Percentiles rank a stretch among this genome's conserved stretches.
These are phyloP conservation scores for Protaetia brevitarsis DNA, from an alignment of 1,140 invertebrate species.

Conservation along the genomic window DNA sequence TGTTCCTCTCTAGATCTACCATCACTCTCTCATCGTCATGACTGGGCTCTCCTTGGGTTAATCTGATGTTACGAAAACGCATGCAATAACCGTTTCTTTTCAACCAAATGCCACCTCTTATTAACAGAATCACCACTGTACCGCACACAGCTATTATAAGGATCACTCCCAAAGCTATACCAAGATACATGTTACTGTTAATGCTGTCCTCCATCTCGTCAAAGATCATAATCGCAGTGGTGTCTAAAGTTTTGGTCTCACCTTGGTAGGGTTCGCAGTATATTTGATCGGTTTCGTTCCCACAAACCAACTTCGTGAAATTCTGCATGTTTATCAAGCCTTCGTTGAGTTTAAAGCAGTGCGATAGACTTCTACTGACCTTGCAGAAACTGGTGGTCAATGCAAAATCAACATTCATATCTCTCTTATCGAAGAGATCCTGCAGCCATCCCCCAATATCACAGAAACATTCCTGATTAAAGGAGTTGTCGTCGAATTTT, in stretches of 20 bases:
- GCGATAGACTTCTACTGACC: constrained; percentile 56
- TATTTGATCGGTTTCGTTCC: constrained; percentile 47
- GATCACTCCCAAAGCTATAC: constrained; percentile 44
- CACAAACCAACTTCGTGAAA: constrained; percentile 60
- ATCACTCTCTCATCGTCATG: constrained; percentile 50
- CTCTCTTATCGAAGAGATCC: constrained; percentile 49
- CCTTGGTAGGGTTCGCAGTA: constrained; percentile 51
- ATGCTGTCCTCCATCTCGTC: constrained; percentile 31
- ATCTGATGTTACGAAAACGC: constrained; percentile 40
- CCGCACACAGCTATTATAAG: constrained; percentile 53
- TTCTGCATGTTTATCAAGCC: constrained; percentile 62
- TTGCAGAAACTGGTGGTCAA: constrained; percentile 62
- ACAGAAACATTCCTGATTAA: constrained; percentile 61
- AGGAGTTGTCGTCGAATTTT: constrained; percentile 60
- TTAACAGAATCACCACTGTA: constrained; percentile 52
- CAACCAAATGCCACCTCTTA: constrained; percentile 55
- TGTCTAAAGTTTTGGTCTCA: constrained; percentile 46
- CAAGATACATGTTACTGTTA: constrained; percentile 40
- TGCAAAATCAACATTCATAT: constrained; percentile 48
- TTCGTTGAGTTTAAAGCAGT: constrained; percentile 61
- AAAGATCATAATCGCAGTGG: constrained; percentile 45
- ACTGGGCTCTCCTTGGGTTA: constrained; percentile 35
- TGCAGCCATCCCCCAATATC: constrained; percentile 57
- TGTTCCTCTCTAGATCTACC: constrained; percentile 45
- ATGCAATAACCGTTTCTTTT: constrained; percentile 54